Conservation (phyloP, 2,113 vertebrate species). For the Nannospalax galili region DNA sequence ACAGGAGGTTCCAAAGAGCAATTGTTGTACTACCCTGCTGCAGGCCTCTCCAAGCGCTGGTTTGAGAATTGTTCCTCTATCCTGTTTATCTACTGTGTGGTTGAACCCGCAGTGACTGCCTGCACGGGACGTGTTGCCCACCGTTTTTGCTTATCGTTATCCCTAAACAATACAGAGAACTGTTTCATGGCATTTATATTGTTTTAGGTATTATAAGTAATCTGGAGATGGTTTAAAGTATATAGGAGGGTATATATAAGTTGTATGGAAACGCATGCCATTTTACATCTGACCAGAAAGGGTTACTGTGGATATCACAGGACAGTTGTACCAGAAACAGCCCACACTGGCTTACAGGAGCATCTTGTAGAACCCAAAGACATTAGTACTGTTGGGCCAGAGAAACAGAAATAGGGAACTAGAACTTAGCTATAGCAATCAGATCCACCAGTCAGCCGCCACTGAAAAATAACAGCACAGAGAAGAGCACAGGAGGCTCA, state of each 20-base stretch:
- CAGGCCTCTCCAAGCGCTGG: not conserved
- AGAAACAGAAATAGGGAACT: not conserved
- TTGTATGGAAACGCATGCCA: not conserved
- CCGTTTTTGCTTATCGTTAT: not conserved
- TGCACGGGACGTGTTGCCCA: too few species aligned
- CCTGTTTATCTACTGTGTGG: not conserved
- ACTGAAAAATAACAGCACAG: not conserved
- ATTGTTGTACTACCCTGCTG: not conserved
- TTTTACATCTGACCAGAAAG: not conserved
- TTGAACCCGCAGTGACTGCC: too few species aligned
- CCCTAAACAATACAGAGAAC: not conserved
- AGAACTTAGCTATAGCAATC: not conserved
- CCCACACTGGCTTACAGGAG: fast-evolving
- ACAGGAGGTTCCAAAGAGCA: not conserved
- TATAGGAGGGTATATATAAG: not conserved
- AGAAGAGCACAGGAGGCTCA: not conserved
- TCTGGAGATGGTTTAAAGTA: not conserved
- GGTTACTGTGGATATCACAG: not conserved
- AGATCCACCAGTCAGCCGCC: too few species aligned
- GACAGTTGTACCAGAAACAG: not conserved
- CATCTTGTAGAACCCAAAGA: not conserved
- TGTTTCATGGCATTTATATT: not conserved
- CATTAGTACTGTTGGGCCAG: too few species aligned
- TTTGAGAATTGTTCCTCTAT: not conserved
- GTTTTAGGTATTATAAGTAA: not conserved